Evolutionary conservation across 2,113 vertebrate genomes (phyloP).

Genomic region (Aix galericulata): DNA sequence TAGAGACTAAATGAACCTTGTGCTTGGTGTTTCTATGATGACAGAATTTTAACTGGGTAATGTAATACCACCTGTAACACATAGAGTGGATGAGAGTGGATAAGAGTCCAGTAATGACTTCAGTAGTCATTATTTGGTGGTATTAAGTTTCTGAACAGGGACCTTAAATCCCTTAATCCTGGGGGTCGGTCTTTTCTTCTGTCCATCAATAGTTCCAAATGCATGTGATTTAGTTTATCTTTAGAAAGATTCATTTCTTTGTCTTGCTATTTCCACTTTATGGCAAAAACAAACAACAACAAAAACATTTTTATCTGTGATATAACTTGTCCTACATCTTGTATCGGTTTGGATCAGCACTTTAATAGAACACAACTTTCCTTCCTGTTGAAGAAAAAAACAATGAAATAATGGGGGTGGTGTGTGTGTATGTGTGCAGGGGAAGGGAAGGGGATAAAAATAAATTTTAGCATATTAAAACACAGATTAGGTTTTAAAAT

Average conservation of each 20-base stretch:
- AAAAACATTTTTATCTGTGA: neutral
- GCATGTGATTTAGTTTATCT: neutral
- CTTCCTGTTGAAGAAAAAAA: neutral
- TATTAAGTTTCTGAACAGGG: neutral
- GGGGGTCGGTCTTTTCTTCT: neutral
- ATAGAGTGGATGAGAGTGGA: accelerated
- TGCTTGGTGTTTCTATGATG: neutral
- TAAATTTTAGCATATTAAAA: neutral
- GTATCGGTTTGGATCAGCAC: neutral
- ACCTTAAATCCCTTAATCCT: neutral
- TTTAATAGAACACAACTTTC: neutral
- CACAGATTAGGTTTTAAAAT: neutral
- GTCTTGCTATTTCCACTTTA: neutral
- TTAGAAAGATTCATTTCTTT: neutral
- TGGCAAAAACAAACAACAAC: neutral
- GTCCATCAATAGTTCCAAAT: neutral
- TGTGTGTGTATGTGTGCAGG: neutral
- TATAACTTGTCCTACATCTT: neutral
- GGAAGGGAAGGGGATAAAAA: neutral
- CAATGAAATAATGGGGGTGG: neutral
- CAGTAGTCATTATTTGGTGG: neutral
- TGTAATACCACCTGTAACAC: neutral
- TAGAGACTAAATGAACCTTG: neutral
- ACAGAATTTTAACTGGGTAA: neutral
- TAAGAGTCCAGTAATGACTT: neutral